Evolutionary conservation across 2,113 vertebrate species (phyloP).

Genomic region (Verasper variegatus): DNA sequence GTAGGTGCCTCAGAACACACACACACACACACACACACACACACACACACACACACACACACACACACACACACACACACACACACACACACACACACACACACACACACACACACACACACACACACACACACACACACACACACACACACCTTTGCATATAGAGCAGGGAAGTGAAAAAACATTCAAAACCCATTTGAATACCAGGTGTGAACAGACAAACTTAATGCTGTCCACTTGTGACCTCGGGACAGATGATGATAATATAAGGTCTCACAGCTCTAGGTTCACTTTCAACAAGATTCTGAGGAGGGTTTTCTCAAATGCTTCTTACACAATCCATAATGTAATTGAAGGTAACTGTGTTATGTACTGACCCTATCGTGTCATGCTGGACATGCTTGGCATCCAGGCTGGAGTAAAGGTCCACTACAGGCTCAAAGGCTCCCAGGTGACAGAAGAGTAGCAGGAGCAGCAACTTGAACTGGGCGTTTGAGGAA

Average conservation of each 20-base stretch:
- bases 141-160: too few relatives aligned
- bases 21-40: too few relatives aligned
- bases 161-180: background rate
- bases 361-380: constrained; percentile 85
- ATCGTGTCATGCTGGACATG: constrained; percentile 99
- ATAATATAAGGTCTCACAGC: too few relatives aligned
- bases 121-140: too few relatives aligned
- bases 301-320: background rate
- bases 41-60: too few relatives aligned
- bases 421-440: constrained; percentile 95
- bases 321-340: background rate
- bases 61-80: too few relatives aligned
- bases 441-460: constrained; percentile 95
- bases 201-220: too few relatives aligned
- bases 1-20: too few relatives aligned
- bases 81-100: too few relatives aligned
- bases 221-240: too few relatives aligned
- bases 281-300: too few relatives aligned
- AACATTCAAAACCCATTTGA: background rate
- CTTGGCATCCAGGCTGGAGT: constrained; percentile 96
- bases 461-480: constrained; percentile 95
- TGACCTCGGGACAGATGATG: background rate
- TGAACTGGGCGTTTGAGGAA: constrained; percentile 96
- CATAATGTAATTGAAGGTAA: accelerated
- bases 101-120: too few relatives aligned